These are phyloP conservation scores for Hiodon alosoides DNA, from an alignment of 2,113 vertebrate species.

Conservation along the genomic window DNA sequence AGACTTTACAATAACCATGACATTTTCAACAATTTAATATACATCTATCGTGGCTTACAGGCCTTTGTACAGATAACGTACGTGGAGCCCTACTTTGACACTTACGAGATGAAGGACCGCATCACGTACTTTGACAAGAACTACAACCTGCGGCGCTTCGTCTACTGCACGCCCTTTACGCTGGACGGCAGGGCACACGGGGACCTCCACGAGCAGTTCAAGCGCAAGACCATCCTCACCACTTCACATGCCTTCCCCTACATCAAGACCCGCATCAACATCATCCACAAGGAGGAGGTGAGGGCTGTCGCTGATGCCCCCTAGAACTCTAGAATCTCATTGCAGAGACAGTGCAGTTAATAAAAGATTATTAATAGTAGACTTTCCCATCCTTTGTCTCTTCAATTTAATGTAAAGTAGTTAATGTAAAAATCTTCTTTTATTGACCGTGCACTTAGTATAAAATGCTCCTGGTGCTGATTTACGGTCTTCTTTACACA, in stretches of 20 bases:
- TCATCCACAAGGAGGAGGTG: conserved; percentile 97
- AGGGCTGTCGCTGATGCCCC: conserved; percentile 23
- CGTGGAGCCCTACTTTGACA: conserved; percentile 95
- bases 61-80: conserved; percentile 97
- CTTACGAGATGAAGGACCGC: conserved; percentile 97
- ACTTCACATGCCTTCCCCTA: conserved; percentile 96
- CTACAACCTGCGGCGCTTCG: conserved; percentile 93
- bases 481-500: conserved; percentile 38
- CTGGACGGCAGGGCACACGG: conserved; percentile 92
- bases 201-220: conserved; percentile 94
- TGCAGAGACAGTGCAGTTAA: neutral
- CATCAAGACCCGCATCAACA: conserved; percentile 97
- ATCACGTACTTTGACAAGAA: conserved; percentile 99
- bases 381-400: no score
- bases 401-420: no score
- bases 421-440: no score
- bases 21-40: neutral
- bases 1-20: neutral
- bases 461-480: neutral
- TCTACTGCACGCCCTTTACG: conserved; percentile 98
- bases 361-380: no score
- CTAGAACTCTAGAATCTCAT: neutral
- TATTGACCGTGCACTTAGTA: neutral
- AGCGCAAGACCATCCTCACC: conserved; percentile 94
- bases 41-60: conserved; percentile 48